Conservation (phyloP, 2,888 invertebrate species). For the Trypoxylon attenuatum region DNA sequence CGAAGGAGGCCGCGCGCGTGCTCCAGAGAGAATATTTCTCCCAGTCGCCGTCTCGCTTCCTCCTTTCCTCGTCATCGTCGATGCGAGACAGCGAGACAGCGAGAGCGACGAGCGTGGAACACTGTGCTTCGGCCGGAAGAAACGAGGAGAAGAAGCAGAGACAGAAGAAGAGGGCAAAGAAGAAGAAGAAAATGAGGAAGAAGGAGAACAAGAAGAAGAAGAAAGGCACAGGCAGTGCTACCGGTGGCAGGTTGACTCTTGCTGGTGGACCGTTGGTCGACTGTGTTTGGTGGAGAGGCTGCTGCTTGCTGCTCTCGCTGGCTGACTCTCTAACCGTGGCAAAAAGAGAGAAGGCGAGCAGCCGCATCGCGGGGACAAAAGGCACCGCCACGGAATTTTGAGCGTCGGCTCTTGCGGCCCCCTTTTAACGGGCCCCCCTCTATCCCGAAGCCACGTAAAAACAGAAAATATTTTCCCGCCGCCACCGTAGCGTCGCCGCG, state of each 20-base stretch:
- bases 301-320: conserved; percentile 28
- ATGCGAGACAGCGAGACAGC: no score
- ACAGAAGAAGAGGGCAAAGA: conserved; percentile 20
- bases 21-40: no score
- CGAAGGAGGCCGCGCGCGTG: conserved; percentile 51
- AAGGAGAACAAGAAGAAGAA: conserved; percentile 39
- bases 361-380: conserved; percentile 69
- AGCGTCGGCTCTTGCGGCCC: conserved; percentile 63
- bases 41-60: neutral
- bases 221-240: no score
- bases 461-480: conserved; percentile 63
- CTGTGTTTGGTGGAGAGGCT: no score
- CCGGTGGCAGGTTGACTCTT: no score
- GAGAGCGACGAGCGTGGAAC: no score
- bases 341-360: conserved; percentile 63
- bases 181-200: no score
- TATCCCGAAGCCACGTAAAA: conserved; percentile 55
- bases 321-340: conserved; percentile 46
- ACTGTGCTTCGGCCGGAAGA: no score
- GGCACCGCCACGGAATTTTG: conserved; percentile 73
- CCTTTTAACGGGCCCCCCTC: conserved; percentile 46
- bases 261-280: no score
- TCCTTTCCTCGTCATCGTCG: neutral
- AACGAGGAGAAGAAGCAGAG: conserved; percentile 3
- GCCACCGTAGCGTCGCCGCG: neutral